Evolutionary conservation across 1,140 invertebrate genomes (phyloP), one percentile per base, ranked within the genome.

Genomic region (Aphelinus atriplicis): DNA sequence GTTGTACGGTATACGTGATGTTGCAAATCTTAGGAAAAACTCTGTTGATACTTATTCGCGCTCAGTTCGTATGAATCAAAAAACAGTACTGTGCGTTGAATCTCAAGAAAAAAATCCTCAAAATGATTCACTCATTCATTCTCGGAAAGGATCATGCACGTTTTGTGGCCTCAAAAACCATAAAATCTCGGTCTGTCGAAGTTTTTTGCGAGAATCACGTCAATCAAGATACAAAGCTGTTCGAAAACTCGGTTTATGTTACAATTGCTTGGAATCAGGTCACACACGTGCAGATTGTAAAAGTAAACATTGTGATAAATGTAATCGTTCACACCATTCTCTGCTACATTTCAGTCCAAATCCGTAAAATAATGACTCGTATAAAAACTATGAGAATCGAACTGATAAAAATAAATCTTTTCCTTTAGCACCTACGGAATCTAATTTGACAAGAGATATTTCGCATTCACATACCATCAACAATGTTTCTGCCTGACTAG

Each of bases 211-310:
- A 1, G 48, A 65, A 65, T 6, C 64, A 6, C 4, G 51, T n/a
- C 45, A 50, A 5, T 5, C 46, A 43, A 10, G 56, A 9, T 43
- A 56, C 2, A 46, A 26, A 9, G 1, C 60, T 58, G 57, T 55
- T 4, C 47, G 26, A 26, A 51, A 55, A 26, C 2, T 47, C 7
- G 53, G 9, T 2, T 5, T 74, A 42, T 68, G 72, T 42, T 74
- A 43, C 47, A 68, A 55, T 1, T 74, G 72, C 9, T 51, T 74
- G 1, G 50, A 62, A 43, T 5, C 50, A 0, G 57, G 57, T n/a
- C 73, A 68, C 42, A 10, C 9, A 7, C 7, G 42, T 3, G 9
- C 2, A 7, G 55, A 9, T 26, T 75, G 73, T n/a, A n/a, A 10
- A 6, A 46, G 5, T 3, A 6, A 7, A 2, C 48, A 50, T 56